Evolutionary conservation across 2,113 vertebrate genomes (phyloP), one percentile per base, ranked within the genome.

Genomic region (Felis catus): DNA sequence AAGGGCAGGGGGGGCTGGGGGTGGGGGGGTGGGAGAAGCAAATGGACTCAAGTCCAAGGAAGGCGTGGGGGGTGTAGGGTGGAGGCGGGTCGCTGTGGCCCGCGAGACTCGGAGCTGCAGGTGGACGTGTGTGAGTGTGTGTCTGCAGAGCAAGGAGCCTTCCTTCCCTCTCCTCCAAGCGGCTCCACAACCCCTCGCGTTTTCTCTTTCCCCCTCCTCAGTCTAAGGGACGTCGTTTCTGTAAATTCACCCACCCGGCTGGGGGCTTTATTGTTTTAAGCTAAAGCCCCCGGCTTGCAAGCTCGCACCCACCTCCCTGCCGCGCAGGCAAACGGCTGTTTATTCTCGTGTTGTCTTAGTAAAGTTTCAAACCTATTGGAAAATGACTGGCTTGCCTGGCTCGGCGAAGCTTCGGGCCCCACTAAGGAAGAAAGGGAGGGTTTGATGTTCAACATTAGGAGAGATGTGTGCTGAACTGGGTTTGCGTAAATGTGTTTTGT

Each of bases 331-430:
- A 89, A 82, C 83, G 74, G 66, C 87, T 93, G 89, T 93, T 89
- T 58, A 86, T 95, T 74, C 95, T 7, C 92, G 70, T 55, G 93
- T 78, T 78, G 71, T 92, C 86, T 97, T 74, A 53, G 92, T 48
- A 97, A 98, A 98, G 94, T 98, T 98, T 98, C 82, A 84, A 53
- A 89, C 91, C 96, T 76, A 41, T 89, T 94, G 89, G 91, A 91
- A 94, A 97, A 97, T 31, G 93, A 95, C 85, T 89, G 95, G 76
- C 85, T 93, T 51, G 87, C 82, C 85, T 81, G 55, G 68, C 85
- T 95, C 58, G 78, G 68, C 6, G 55, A 93, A 89, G 96, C 95
- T 94, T 82, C 71, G 82, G 85, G 94, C 45, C 76, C 94, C 81
- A 89, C 55, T 48, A 13, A 93, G 65, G n/a, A 88, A 86, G 80